A percentile compares a stretch with the other conserved stretches of the same genome.
Evolutionary conservation across 2,797 vertebrate genomes (phyloP).

Genomic region (Bothrops alternatus): DNA sequence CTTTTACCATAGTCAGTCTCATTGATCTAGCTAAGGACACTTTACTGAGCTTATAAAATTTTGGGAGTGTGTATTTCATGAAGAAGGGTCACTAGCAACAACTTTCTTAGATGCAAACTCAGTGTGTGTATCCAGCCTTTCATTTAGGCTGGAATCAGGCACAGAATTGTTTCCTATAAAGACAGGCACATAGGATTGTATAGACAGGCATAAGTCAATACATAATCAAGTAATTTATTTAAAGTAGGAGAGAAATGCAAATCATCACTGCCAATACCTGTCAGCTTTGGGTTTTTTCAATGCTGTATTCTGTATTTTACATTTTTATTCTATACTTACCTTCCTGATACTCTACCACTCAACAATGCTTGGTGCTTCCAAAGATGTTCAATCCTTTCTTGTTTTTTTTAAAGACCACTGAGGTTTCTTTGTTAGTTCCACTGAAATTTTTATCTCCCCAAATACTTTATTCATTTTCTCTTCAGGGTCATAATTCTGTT

Average conservation of each 20-base stretch:
- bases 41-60: slow-evolving; percentile 28
- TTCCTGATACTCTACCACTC: neutral
- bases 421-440: neutral
- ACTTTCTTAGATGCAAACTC: slow-evolving; percentile 28
- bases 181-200: neutral
- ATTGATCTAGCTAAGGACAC: slow-evolving; percentile 26
- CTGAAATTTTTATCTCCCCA: neutral
- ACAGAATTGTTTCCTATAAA: slow-evolving; percentile 15
- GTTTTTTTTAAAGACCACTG: neutral
- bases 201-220: slow-evolving; percentile 6
- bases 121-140: slow-evolving; percentile 13
- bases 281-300: neutral
- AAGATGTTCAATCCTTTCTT: neutral
- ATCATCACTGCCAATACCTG: neutral
- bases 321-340: neutral
- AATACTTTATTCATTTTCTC: neutral
- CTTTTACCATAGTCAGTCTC: slow-evolving; percentile 12
- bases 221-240: neutral
- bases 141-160: slow-evolving; percentile 16
- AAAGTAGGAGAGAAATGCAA: neutral
- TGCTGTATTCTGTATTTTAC: neutral
- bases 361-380: neutral
- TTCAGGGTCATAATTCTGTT: neutral
- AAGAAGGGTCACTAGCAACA: neutral
- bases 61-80: slow-evolving; percentile 29